Evolutionary conservation across 2,888 invertebrate genomes (phyloP).

Genomic region (Elysia crispata): DNA sequence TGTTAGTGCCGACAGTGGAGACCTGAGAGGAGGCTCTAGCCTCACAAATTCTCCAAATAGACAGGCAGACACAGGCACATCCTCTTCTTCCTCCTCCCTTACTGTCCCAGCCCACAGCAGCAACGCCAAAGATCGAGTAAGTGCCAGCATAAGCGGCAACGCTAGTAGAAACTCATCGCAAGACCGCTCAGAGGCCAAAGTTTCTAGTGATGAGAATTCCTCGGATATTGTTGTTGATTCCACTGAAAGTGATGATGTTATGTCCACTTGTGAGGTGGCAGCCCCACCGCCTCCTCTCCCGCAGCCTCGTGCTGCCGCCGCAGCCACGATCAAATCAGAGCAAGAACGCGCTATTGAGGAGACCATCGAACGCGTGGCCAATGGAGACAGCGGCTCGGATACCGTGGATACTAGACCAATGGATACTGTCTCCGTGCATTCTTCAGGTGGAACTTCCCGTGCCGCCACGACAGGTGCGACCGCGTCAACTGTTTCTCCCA

Average conservation of each 20-base stretch:
- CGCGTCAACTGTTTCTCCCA: constrained; percentile 6
- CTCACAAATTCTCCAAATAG: no score
- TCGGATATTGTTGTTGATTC: constrained; percentile 43
- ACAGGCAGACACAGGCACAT: background rate
- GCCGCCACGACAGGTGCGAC: background rate
- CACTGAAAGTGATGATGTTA: constrained; percentile 38
- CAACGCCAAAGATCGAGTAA: background rate
- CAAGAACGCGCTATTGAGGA: constrained; percentile 30
- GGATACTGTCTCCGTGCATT: background rate
- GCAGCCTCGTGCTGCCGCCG: background rate
- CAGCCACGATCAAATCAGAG: constrained; percentile 12
- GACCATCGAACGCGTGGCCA: constrained; percentile 35
- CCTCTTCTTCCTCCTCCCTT: background rate
- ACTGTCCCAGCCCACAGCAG: background rate
- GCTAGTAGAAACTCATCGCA: background rate
- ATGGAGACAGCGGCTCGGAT: background rate
- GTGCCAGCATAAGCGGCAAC: background rate
- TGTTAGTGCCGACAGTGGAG: no score
- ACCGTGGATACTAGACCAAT: background rate
- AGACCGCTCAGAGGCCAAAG: no score
- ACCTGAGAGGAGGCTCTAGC: no score
- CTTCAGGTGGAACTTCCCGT: background rate
- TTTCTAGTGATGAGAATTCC: no score
- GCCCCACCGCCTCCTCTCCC: no score
- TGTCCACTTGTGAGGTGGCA: background rate